Base-by-base conservation (phyloP, 2,888 invertebrate species). In the Oegoconia quadripuncta region DNA sequence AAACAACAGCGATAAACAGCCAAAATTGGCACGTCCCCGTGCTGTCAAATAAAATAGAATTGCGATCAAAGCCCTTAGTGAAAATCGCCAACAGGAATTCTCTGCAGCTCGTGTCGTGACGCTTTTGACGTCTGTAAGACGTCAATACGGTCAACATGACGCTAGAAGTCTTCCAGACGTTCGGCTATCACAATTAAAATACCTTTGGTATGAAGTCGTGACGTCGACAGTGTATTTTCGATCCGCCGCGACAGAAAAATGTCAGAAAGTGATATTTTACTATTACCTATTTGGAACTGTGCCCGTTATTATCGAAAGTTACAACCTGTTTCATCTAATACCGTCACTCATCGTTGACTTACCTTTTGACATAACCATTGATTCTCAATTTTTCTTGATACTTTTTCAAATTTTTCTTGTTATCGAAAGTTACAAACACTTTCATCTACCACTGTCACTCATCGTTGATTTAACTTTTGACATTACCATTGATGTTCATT, bases 21-120 rank as follows among this genome's bases (percentile, higher is more conserved):
- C 34, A 42, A 52, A 50, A 50, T 48, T 50, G 47, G 41, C 48
- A 39, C 28, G 43, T 44, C 46, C 55, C 55, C 51, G 59, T 59
- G 52, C 39, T 46, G 47, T 54, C 56, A 51, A 50, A 51, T 59
- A 61, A 60, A 59, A 62, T 49, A 54, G 49, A 37, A 35, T 41
- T 16, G 33, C 50, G 39, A 48, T 45, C 43, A 32, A 38, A 45
- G 46, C 52, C 55, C 55, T 57, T 56, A 48, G 51, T 23, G 41
- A 40, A 48, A 16, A 17, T 30, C 27, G 27, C 27, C 27, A 11
- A 27, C 11, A 30, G 18, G 9, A 14, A 18, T 18, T 11, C 14
- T 22, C 22, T 14, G 46, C 46, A 16, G 13, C 25, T n/a, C n/a
- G 14, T 52, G 48, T 48, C 39, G 49, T 55, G 59, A 56, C 59